Conservation (phyloP, 2,888 invertebrate genomes). For the Drosophila siamana region DNA sequence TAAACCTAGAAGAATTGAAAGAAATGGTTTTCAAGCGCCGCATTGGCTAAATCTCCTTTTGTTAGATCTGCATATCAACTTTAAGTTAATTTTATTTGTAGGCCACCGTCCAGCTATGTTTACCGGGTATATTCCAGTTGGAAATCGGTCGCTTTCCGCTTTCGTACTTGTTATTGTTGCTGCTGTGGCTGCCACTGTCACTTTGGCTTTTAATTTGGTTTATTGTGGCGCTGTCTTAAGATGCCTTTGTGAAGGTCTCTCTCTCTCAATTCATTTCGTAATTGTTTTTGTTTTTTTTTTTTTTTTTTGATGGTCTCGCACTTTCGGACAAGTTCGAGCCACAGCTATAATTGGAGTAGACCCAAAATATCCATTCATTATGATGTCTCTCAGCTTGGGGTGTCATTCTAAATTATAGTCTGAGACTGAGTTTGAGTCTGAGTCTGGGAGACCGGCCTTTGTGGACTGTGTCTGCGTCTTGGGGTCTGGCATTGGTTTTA, state of each 20-base stretch:
- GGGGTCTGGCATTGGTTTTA: constrained; percentile 38
- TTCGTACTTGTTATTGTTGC: constrained; percentile 29
- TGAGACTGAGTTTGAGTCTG: constrained; percentile 6
- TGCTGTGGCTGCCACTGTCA: constrained; percentile 59
- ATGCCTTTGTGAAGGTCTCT: constrained; percentile 68
- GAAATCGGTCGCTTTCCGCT: not conserved
- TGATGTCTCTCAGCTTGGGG: constrained; percentile 9
- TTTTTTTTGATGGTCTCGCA: constrained; percentile 4
- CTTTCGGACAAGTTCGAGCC: constrained; percentile 27
- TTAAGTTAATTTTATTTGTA: no score
- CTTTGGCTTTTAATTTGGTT: constrained; percentile 74
- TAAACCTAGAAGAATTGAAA: no score
- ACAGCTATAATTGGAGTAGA: constrained; percentile 59
- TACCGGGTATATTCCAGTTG: not conserved
- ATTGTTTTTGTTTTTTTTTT: constrained; percentile 48
- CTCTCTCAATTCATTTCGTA: constrained; percentile 64
- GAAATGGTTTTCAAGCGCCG: no score
- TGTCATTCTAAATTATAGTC: constrained; percentile 50
- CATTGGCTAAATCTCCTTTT: no score
- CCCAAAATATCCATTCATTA: constrained; percentile 27
- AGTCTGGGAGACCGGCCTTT: constrained; percentile 16
- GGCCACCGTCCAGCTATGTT: not conserved
- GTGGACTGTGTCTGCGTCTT: not conserved
- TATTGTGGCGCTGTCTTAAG: constrained; percentile 69
- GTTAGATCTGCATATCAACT: no score